These are phyloP conservation scores for Phylloscopus trochilus DNA, from an alignment of 2,113 vertebrate species.

Conservation along the genomic window DNA sequence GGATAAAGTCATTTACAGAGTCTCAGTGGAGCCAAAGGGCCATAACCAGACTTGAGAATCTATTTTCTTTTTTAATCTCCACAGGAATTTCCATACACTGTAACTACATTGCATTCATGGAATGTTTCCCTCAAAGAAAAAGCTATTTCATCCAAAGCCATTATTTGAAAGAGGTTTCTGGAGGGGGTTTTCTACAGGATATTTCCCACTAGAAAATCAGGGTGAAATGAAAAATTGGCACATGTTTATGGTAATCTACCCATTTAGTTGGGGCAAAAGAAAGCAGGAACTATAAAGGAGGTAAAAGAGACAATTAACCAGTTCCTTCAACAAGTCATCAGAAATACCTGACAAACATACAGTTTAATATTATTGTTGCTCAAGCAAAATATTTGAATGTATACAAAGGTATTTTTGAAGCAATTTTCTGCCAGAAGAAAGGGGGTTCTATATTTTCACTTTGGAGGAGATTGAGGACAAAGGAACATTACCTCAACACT, in stretches of 20 bases:
- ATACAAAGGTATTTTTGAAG: neutral
- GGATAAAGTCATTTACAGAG: neutral
- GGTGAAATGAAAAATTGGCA: neutral
- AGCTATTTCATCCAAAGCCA: neutral
- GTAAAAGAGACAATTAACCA: neutral
- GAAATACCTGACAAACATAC: neutral
- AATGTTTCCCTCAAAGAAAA: neutral
- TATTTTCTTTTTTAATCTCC: conserved; percentile 33
- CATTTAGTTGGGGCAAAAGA: neutral
- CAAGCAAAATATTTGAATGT: neutral
- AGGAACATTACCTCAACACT: neutral
- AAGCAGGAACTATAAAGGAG: neutral
- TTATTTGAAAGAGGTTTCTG: neutral
- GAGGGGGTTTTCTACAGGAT: neutral
- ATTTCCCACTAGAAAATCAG: neutral
- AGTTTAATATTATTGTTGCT: neutral
- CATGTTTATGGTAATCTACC: neutral
- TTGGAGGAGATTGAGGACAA: neutral
- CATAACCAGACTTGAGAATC: neutral
- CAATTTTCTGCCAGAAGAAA: neutral
- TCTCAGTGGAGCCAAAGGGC: conserved; percentile 4
- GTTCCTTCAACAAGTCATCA: neutral
- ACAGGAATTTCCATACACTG: neutral
- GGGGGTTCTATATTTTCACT: accelerated
- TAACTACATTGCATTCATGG: neutral